Evolutionary conservation across 2,113 vertebrate species (phyloP).

Genomic region (Orientallactaga bullata): DNA sequence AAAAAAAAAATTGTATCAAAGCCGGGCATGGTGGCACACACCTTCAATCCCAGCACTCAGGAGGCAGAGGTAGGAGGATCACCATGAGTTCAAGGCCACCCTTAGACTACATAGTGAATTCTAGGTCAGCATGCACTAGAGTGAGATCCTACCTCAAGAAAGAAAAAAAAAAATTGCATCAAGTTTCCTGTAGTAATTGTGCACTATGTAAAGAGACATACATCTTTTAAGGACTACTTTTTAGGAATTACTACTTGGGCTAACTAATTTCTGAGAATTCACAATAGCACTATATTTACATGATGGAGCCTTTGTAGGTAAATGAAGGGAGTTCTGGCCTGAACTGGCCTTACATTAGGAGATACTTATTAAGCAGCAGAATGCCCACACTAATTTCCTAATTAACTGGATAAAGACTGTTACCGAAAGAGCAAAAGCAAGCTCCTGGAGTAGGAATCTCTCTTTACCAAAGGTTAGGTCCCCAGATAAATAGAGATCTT

Average conservation of each 20-base stretch:
- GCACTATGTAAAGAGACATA: slow-evolving; percentile 9
- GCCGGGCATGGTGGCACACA: too few species aligned
- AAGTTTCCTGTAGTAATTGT: neutral
- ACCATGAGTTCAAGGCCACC: too few species aligned
- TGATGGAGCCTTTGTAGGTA: slow-evolving; percentile 13
- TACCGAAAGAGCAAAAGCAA: slow-evolving; percentile 38
- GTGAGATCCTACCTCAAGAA: too few species aligned
- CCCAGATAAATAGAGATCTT: neutral
- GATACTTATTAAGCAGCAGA: slow-evolving; percentile 1
- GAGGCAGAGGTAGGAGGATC: too few species aligned
- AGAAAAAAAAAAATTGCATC: neutral
- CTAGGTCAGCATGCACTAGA: too few species aligned
- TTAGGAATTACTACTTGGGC: neutral
- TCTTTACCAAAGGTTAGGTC: slow-evolving; percentile 52
- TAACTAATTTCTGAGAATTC: slow-evolving; percentile 21
- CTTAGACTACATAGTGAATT: too few species aligned
- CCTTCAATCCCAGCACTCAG: too few species aligned
- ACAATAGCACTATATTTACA: neutral
- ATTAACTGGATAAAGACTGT: neutral
- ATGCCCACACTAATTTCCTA: neutral
- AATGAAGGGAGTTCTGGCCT: slow-evolving; percentile 19
- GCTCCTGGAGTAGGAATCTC: neutral
- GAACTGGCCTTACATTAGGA: neutral
- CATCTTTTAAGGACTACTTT: neutral
- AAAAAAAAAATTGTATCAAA: too few species aligned